A percentile compares a stretch with the other conserved stretches of the same genome.
phyloP scores from a whole-genome alignment of 2,113 vertebrate species.

The Osmerus eperlanus region DNA sequence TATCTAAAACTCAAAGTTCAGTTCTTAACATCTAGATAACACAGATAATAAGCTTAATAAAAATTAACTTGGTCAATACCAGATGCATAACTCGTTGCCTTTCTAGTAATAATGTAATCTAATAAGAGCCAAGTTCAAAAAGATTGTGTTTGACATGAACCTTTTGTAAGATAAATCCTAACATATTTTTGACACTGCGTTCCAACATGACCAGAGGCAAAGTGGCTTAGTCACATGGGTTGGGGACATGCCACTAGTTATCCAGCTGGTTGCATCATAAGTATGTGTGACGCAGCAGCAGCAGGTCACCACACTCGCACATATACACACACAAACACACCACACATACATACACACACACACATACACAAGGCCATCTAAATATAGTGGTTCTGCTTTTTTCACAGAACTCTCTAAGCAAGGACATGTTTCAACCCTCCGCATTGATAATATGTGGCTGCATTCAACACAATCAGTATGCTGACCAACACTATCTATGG shows the following conservation, averaged over 20 bases:
- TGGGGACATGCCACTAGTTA: conserved; percentile 4
- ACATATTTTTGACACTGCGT: background rate
- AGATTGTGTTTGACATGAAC: background rate
- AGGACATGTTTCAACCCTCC: conserved; percentile 35
- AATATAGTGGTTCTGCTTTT: conserved; percentile 60
- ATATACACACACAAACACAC: background rate
- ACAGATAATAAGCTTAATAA: conserved; percentile 18
- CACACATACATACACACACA: background rate
- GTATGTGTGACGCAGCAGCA: conserved; percentile 52
- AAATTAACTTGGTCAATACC: background rate
- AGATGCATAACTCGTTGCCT: background rate
- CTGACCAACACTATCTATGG: too few relatives aligned
- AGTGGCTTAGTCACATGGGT: conserved; percentile 37
- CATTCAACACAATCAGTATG: too few relatives aligned
- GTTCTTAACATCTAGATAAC: background rate
- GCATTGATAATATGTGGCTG: background rate
- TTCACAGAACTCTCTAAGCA: conserved; percentile 30
- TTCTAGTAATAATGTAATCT: background rate
- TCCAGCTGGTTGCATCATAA: conserved; percentile 55
- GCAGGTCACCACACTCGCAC: conserved; percentile 18
- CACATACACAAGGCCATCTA: conserved; percentile 31
- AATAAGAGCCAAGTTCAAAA: conserved; percentile 5
- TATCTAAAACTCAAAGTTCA: conserved; percentile 38
- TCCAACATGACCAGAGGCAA: conserved; percentile 10
- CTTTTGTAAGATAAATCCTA: too few relatives aligned